Percentiles rank a stretch among this genome's conserved stretches.
Evolutionary conservation across 2,888 invertebrate genomes (phyloP).

Genomic region (Cyaniris semiargus): DNA sequence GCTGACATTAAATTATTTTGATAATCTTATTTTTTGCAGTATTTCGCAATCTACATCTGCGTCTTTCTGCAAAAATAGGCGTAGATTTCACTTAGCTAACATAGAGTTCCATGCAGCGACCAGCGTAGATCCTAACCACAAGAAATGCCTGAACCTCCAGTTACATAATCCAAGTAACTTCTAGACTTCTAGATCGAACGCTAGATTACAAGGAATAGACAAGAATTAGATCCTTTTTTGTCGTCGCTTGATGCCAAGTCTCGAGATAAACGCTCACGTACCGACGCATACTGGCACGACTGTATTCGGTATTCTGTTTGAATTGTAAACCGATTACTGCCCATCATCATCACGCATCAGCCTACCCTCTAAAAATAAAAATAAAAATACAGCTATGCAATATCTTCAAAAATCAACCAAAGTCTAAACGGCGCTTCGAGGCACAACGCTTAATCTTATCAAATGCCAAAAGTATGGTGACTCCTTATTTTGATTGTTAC

Average conservation of each 20-base stretch:
- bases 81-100: neutral
- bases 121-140: neutral
- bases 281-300: neutral
- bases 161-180: neutral
- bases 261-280: constrained; percentile 13
- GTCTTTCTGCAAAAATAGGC: too few relatives aligned
- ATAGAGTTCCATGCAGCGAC: neutral
- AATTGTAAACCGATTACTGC: neutral
- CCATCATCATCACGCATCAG: neutral
- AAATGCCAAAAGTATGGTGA: too few relatives aligned
- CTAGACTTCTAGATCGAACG: neutral
- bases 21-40: too few relatives aligned
- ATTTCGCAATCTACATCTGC: too few relatives aligned
- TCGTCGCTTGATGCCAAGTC: neutral
- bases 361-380: neutral
- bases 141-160: neutral
- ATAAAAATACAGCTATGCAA: too few relatives aligned
- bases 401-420: too few relatives aligned
- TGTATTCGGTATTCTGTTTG: neutral
- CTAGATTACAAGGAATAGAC: neutral
- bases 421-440: too few relatives aligned
- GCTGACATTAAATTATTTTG: neutral
- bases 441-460: too few relatives aligned
- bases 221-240: constrained; percentile 7
- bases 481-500: too few relatives aligned